Evolutionary conservation across 2,888 invertebrate genomes (phyloP).

Genomic region (Agapostemon virescens): DNA sequence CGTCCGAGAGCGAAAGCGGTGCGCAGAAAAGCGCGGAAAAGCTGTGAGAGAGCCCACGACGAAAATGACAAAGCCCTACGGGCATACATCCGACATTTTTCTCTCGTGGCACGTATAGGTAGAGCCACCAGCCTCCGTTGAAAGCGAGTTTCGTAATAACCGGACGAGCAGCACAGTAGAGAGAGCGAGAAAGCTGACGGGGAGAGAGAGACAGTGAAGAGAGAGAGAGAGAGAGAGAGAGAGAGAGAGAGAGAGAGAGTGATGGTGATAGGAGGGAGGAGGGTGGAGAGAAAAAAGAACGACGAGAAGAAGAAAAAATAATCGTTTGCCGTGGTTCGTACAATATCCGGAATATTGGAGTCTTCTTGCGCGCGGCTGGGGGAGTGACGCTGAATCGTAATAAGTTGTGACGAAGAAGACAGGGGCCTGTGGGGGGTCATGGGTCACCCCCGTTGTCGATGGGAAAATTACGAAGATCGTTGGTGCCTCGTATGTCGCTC

Average conservation of each 20-base stretch:
- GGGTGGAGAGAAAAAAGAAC: constrained; percentile 20
- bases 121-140: constrained; percentile 56
- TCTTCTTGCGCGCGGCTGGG: constrained; percentile 25
- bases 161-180: constrained; percentile 57
- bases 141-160: constrained; percentile 72
- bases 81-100: constrained; percentile 70
- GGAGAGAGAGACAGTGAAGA: constrained; percentile 11
- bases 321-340: constrained; percentile 65
- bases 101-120: constrained; percentile 56
- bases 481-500: neutral
- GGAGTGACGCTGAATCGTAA: constrained; percentile 59
- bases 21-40: constrained; percentile 63
- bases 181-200: constrained; percentile 34
- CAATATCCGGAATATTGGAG: constrained; percentile 70
- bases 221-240: neutral
- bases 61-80: constrained; percentile 75
- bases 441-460: constrained; percentile 50
- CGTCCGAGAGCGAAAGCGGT: constrained; percentile 51
- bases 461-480: constrained; percentile 52
- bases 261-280: neutral
- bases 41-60: constrained; percentile 67
- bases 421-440: constrained; percentile 17
- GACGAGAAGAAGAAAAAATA: constrained; percentile 58
- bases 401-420: constrained; percentile 54
- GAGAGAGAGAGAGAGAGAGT: neutral